Evolutionary conservation across 2,113 vertebrate species (phyloP), one percentile per base, ranked within the genome.

Genomic region (Platysteira castanea): DNA sequence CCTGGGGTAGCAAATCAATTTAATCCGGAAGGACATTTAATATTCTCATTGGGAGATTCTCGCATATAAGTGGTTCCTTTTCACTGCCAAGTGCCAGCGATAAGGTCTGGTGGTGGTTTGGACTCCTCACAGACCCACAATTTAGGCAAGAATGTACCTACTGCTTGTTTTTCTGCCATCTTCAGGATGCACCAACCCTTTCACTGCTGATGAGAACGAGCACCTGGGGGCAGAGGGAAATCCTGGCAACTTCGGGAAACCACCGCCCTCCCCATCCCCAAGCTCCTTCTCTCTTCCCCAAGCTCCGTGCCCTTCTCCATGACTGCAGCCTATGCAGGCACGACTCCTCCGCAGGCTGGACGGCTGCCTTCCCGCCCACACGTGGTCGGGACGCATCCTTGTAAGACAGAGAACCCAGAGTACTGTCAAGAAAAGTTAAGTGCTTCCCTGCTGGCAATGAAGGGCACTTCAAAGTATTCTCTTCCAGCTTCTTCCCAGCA

Each of bases 61-160:
- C 0, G 0, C 7, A 33, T 7, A 10, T 13, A 52, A 78, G 33
- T 1, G 0, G 42, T 21, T 59, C 52, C 47, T 53, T 83, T 31
- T 53, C 60, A 39, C 14, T 28, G 30, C 18, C 47, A 85, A 52
- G 26, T 1, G 3, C 50, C 42, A 68, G 35, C 0, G 0, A 61
- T 9, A 93, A 46, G 30, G 46, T 37, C 69, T 42, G 52, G 59
- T 6, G 26, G 13, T 31, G 33, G 35, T 33, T 33, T 33, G 77
- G 27, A 27, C 68, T 46, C 7, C 60, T 26, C 5, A 1, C 2
- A 9, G 30, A 68, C 28, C 13, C 5, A 1, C 59, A 46, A 70
- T 59, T 57, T n/a, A 69, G 54, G 52, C 52, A 74, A 26, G 6
- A 87, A 68, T 1, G 5, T 27, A 30, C 30, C 44, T 20, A 37